Evolutionary conservation across 2,888 invertebrate species (phyloP).

Genomic region (Idaea straminata): DNA sequence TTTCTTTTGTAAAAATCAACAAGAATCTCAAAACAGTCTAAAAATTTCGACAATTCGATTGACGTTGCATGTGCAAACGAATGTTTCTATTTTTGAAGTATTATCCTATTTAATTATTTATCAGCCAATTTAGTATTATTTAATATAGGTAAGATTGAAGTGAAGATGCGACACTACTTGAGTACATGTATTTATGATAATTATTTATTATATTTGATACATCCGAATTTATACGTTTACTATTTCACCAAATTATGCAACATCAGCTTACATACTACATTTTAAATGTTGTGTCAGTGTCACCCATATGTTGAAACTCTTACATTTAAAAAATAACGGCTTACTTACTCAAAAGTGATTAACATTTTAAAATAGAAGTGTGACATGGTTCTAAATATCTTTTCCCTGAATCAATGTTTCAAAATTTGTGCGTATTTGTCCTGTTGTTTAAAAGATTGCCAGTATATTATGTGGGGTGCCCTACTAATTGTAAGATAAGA

Average conservation of each 20-base stretch:
- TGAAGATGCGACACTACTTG: too few species aligned
- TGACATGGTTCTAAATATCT: too few species aligned
- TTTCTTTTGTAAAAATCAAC: constrained; percentile 62
- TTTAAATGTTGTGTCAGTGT: constrained; percentile 2
- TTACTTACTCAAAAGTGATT: background rate
- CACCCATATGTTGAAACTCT: constrained; percentile 3
- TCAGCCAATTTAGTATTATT: constrained; percentile 60
- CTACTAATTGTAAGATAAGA: too few species aligned
- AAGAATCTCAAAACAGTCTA: constrained; percentile 69
- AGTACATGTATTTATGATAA: too few species aligned
- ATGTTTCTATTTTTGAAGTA: constrained; percentile 4
- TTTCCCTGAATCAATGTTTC: too few species aligned
- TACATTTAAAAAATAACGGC: background rate
- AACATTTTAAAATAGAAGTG: background rate
- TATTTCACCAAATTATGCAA: too few species aligned
- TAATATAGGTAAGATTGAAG: constrained; percentile 20
- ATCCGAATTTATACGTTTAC: too few species aligned
- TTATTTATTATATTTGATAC: too few species aligned
- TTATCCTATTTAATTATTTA: constrained; percentile 32
- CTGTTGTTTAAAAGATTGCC: too few species aligned
- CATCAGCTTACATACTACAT: too few species aligned
- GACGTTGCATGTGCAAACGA: constrained; percentile 20
- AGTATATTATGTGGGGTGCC: too few species aligned
- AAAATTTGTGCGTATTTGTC: too few species aligned
- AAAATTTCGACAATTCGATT: constrained; percentile 43